Evolutionary conservation across 1,140 invertebrate genomes (phyloP).

Genomic region (Chymomyza costata): DNA sequence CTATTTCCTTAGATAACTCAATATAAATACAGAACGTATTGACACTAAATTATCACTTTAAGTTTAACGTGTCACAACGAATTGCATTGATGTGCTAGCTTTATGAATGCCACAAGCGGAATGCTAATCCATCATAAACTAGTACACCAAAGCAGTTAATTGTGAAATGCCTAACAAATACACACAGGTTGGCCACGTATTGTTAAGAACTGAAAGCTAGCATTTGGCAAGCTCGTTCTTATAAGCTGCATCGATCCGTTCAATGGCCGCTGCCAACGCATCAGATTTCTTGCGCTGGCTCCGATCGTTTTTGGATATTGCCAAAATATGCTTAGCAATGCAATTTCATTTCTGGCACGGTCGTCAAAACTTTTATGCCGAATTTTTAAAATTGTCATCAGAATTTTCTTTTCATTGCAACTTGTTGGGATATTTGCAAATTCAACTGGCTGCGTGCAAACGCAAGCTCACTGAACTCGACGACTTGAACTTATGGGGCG

Average conservation of each 20-base stretch:
- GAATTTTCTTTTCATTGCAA: conserved; percentile 34
- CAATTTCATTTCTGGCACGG: conserved; percentile 51
- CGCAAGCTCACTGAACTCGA: conserved; percentile 8
- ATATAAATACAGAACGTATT: conserved; percentile 54
- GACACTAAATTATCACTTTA: conserved; percentile 4
- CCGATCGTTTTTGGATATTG: conserved; percentile 27
- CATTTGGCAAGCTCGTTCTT: conserved; percentile 47
- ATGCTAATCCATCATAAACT: conserved; percentile 76
- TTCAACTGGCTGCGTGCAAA: conserved; percentile 15
- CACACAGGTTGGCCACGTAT: conserved; percentile 25
- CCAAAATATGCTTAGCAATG: conserved; percentile 50
- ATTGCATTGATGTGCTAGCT: conserved; percentile 80
- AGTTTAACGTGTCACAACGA: conserved; percentile 19
- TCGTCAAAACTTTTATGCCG: conserved; percentile 67
- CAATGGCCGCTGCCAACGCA: conserved; percentile 67
- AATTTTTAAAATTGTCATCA: conserved; percentile 52
- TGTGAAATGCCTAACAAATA: conserved; percentile 19
- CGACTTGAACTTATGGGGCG: conserved; percentile 6
- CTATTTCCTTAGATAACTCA: conserved; percentile 76
- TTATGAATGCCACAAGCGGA: conserved; percentile 76
- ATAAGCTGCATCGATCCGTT: conserved; percentile 48
- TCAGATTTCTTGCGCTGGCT: conserved; percentile 49
- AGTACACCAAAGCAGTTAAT: conserved; percentile 79
- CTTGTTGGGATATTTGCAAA: conserved; percentile 29
- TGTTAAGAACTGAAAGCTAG: conserved; percentile 53